A percentile compares a stretch with the other conserved stretches of the same genome.
phyloP scores from a whole-genome alignment of 1,140 invertebrate species.

The Drosophila fuyamai region DNA sequence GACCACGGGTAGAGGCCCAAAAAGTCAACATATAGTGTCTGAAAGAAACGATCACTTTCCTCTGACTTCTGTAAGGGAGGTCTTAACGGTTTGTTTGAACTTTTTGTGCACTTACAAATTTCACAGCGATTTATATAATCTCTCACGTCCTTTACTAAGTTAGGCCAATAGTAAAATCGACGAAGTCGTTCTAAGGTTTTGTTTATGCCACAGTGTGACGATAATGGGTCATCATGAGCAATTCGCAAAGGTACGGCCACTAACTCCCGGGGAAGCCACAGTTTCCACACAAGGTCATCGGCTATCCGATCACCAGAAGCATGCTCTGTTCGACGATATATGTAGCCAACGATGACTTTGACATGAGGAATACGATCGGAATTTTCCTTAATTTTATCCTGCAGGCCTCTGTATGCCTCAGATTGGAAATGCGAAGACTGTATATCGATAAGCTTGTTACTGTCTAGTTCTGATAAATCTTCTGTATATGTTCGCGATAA shows the following conservation, averaged over 20 bases:
- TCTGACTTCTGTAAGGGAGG: constrained; percentile 1
- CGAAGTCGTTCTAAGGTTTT: not conserved
- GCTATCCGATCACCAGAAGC: too few species aligned
- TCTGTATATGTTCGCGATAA: constrained; percentile 7
- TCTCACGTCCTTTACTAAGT: constrained; percentile 3
- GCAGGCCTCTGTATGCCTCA: too few species aligned
- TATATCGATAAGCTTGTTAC: not conserved
- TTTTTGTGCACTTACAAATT: not conserved
- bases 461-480: constrained; percentile 1
- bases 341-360: too few species aligned
- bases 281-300: constrained; percentile 2
- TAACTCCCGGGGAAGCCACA: constrained; percentile 4
- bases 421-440: too few species aligned
- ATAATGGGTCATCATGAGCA: too few species aligned
- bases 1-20: constrained; percentile 2
- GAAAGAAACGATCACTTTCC: constrained; percentile 6
- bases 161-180: constrained; percentile 15
- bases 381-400: too few species aligned
- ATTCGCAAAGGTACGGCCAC: not conserved
- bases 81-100: constrained; percentile 1
- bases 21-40: constrained; percentile 6
- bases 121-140: constrained; percentile 5
- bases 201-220: too few species aligned
- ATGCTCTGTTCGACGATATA: too few species aligned
- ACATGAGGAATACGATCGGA: too few species aligned